Conservation (phyloP, 2,888 invertebrate species). For the Rotaria macrura region DNA sequence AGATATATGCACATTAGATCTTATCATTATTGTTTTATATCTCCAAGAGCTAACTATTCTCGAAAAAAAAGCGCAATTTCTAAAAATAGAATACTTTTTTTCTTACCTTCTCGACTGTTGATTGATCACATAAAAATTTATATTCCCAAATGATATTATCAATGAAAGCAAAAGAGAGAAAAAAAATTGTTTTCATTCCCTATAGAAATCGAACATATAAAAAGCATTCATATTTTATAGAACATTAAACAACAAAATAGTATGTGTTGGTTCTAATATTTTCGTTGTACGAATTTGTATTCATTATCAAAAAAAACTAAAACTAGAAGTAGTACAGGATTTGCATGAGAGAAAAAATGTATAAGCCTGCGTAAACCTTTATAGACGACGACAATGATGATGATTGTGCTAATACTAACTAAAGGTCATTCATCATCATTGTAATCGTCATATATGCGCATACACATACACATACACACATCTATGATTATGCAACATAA, state of each 20-base stretch:
- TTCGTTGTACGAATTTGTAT: background rate
- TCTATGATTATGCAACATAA: background rate
- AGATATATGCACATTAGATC: background rate
- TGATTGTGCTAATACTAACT: background rate
- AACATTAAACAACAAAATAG: background rate
- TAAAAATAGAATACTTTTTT: background rate
- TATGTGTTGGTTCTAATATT: background rate
- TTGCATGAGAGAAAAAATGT: too few relatives aligned
- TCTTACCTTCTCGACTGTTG: background rate
- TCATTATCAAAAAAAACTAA: background rate
- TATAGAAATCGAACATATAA: background rate
- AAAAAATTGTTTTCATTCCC: background rate
- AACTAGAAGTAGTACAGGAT: background rate
- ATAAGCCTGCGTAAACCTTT: background rate
- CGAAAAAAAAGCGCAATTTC: background rate
- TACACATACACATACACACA: background rate
- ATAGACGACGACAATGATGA: background rate
- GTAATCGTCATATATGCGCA: background rate
- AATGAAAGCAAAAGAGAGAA: background rate
- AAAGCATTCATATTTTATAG: background rate
- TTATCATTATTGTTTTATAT: background rate
- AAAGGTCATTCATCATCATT: background rate
- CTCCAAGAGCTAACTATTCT: background rate
- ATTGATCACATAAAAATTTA: background rate
- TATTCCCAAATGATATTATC: background rate